These are phyloP conservation scores for Deilephila porcellus DNA, from an alignment of 2,888 invertebrate species.

Conservation along the genomic window DNA sequence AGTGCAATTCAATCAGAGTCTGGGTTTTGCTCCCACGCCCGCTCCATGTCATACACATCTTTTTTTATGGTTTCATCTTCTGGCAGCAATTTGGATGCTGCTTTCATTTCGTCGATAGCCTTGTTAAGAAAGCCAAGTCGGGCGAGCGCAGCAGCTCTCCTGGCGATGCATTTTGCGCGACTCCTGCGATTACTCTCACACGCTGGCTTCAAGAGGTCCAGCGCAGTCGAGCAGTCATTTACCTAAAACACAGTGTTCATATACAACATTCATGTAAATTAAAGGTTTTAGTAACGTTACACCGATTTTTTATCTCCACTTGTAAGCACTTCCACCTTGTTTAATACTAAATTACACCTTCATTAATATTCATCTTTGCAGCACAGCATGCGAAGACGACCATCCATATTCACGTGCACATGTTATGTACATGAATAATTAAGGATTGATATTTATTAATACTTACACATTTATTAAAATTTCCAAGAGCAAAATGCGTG, in stretches of 20 bases:
- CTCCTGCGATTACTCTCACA: slow-evolving; percentile 89
- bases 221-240: slow-evolving; percentile 86
- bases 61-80: slow-evolving; percentile 85
- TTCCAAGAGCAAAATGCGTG: slow-evolving; percentile 91
- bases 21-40: slow-evolving; percentile 91
- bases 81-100: slow-evolving; percentile 88
- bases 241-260: slow-evolving; percentile 51
- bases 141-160: slow-evolving; percentile 90
- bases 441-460: background rate
- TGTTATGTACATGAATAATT: background rate
- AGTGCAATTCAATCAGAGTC: slow-evolving; percentile 78
- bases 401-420: too few relatives aligned
- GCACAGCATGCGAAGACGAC: too few relatives aligned
- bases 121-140: slow-evolving; percentile 88
- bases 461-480: slow-evolving; percentile 88
- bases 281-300: background rate
- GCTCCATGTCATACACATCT: slow-evolving; percentile 89
- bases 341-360: too few relatives aligned
- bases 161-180: slow-evolving; percentile 89
- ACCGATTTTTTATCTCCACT: background rate
- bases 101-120: slow-evolving; percentile 90
- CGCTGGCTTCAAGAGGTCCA: slow-evolving; percentile 90
- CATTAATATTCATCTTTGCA: too few relatives aligned
- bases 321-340: too few relatives aligned
- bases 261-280: background rate